phyloP scores from a whole-genome alignment of 2,888 invertebrate species.

The Gnatocerus cornutus region DNA sequence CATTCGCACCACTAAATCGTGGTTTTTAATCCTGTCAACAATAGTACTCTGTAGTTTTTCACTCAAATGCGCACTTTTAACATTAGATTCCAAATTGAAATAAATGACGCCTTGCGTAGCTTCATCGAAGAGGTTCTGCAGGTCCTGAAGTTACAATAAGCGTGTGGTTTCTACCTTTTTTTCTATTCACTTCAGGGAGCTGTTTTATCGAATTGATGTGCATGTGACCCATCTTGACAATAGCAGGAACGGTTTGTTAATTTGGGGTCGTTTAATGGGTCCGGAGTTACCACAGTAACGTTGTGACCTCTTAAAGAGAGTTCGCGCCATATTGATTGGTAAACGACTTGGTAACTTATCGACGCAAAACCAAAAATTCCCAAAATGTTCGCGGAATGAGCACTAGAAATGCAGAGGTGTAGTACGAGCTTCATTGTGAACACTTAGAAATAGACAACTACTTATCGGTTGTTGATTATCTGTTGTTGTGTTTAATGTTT shows the following conservation, averaged over 20 bases:
- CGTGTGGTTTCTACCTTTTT: background rate
- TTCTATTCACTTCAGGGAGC: slow-evolving; percentile 61
- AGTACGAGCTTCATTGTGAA: no score
- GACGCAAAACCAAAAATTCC: slow-evolving; percentile 37
- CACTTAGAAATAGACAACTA: no score
- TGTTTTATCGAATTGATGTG: slow-evolving; percentile 60
- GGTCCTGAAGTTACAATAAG: slow-evolving; percentile 56
- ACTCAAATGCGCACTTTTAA: slow-evolving; percentile 49
- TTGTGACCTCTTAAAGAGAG: slow-evolving; percentile 63
- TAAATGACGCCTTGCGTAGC: slow-evolving; percentile 63
- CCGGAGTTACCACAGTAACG: slow-evolving; percentile 63
- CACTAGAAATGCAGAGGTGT: no score
- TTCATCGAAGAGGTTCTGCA: slow-evolving; percentile 61
- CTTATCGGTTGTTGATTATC: no score
- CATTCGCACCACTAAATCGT: slow-evolving; percentile 74
- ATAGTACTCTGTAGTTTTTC: slow-evolving; percentile 18
- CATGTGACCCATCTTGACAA: slow-evolving; percentile 63
- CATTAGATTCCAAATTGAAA: slow-evolving; percentile 66
- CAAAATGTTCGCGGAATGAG: slow-evolving; percentile 28
- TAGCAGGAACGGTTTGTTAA: slow-evolving; percentile 63
- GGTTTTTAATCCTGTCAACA: slow-evolving; percentile 64
- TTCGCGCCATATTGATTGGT: slow-evolving; percentile 60
- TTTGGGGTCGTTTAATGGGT: slow-evolving; percentile 61
- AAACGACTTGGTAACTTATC: slow-evolving; percentile 41
- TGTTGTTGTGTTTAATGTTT: no score